These are phyloP conservation scores for Epinephelus awoara DNA, from an alignment of 2,797 vertebrate genomes.

Conservation along the genomic window DNA sequence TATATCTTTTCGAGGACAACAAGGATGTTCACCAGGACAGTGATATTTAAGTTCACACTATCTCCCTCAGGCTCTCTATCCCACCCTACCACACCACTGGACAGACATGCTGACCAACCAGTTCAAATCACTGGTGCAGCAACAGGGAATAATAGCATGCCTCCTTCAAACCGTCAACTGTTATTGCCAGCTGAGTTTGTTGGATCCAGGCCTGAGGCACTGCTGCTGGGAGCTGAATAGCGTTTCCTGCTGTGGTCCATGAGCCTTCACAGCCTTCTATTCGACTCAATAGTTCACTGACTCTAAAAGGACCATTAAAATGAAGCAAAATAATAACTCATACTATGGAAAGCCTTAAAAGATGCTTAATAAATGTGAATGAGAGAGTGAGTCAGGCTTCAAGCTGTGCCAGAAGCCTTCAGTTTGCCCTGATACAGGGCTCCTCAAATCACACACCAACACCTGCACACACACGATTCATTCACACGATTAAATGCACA, in stretches of 20 bases:
- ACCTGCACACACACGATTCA: constrained; percentile 22
- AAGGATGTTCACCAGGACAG: not conserved
- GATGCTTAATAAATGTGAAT: constrained; percentile 9
- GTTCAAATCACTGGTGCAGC: constrained; percentile 38
- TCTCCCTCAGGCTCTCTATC: constrained; percentile 6
- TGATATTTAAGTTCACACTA: not conserved
- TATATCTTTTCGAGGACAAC: not conserved
- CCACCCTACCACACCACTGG: not conserved
- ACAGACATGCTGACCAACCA: constrained; percentile 23
- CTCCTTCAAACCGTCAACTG: constrained; percentile 6
- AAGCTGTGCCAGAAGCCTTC: constrained; percentile 9
- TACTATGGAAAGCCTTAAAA: constrained; percentile 6
- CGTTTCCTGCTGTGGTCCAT: constrained; percentile 15
- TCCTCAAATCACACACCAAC: constrained; percentile 14
- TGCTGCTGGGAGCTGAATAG: constrained; percentile 25
- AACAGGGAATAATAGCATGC: constrained; percentile 21
- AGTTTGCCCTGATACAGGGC: not conserved
- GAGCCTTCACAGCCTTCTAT: constrained; percentile 13
- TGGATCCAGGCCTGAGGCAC: constrained; percentile 8
- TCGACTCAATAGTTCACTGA: not conserved
- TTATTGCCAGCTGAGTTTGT: constrained; percentile 27
- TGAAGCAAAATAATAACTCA: constrained; percentile 6
- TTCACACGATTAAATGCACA: constrained; percentile 16
- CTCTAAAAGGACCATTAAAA: constrained; percentile 20
- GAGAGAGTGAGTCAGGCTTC: constrained; percentile 28